Conservation (phyloP, 2,888 invertebrate genomes). For the Trachelus tabidus region DNA sequence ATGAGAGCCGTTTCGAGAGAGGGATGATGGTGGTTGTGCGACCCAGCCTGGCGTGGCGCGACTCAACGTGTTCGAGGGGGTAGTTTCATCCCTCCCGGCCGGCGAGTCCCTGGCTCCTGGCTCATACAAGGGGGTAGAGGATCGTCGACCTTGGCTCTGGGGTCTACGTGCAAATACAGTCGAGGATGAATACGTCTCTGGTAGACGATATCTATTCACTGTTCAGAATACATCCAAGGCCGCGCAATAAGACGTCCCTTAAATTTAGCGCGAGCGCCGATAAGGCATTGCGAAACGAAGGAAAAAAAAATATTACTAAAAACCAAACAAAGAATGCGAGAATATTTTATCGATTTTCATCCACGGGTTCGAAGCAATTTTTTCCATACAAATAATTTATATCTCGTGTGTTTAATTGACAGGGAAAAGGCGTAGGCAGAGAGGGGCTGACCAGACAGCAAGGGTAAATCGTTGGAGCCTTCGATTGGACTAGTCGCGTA, state of each 20-base stretch:
- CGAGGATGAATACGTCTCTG: neutral
- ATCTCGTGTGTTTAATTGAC: neutral
- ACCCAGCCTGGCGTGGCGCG: neutral
- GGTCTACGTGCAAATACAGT: neutral
- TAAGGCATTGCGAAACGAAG: slow-evolving; percentile 11
- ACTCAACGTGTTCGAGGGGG: slow-evolving; percentile 6
- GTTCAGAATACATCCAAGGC: neutral
- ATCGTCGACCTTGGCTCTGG: neutral
- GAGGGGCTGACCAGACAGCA: neutral
- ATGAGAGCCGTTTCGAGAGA: slow-evolving; percentile 39
- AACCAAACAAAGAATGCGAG: slow-evolving; percentile 8
- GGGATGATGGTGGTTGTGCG: neutral
- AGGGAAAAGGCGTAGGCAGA: neutral
- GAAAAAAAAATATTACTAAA: neutral
- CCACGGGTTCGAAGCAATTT: neutral
- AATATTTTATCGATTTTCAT: slow-evolving; percentile 31
- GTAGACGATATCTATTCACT: neutral
- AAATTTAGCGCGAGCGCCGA: neutral
- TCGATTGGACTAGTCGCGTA: slow-evolving; percentile 26
- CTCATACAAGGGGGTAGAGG: neutral
- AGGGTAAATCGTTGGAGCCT: neutral
- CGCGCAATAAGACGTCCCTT: neutral
- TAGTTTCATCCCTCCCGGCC: neutral
- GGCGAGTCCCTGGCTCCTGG: slow-evolving; percentile 2
- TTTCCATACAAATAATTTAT: neutral